A percentile compares a stretch with the other conserved stretches of the same genome.
Conservation (phyloP, 1,140 invertebrate species). For the Lithobius niger region DNA sequence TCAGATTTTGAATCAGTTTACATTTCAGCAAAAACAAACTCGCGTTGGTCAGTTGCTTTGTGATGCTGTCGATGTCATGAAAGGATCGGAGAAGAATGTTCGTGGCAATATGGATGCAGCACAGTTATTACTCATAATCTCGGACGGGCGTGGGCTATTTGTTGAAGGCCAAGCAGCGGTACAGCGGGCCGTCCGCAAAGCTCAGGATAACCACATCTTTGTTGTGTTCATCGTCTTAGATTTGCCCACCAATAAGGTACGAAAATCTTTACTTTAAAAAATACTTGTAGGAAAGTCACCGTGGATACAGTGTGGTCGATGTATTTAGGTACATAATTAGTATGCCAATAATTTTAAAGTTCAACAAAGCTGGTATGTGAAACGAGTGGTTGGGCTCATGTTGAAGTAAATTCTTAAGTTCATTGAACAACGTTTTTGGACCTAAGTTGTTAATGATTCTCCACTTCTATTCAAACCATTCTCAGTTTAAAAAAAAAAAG, state of each 20-base stretch:
- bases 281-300: no score
- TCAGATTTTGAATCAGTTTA: conserved; percentile 47
- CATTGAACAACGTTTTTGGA: no score
- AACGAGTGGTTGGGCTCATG: no score
- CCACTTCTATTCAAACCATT: no score
- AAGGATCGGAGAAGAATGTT: no score
- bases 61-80: conserved; percentile 35
- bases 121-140: conserved; percentile 82
- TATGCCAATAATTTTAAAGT: no score
- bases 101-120: conserved; percentile 52
- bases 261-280: conserved; percentile 15
- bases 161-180: conserved; percentile 72
- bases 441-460: no score
- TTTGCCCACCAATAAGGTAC: conserved; percentile 76
- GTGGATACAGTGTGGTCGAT: no score
- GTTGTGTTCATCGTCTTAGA: conserved; percentile 92
- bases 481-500: no score
- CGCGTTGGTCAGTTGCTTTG: conserved; percentile 64
- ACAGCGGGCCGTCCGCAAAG: conserved; percentile 58
- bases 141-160: conserved; percentile 85
- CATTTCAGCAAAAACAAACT: conserved; percentile 67
- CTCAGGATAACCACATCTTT: conserved; percentile 70
- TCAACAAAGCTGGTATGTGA: no score
- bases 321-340: no score
- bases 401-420: no score